phyloP scores from a whole-genome alignment of 2,113 vertebrate genomes.

The Erythrocercus mccallii region DNA sequence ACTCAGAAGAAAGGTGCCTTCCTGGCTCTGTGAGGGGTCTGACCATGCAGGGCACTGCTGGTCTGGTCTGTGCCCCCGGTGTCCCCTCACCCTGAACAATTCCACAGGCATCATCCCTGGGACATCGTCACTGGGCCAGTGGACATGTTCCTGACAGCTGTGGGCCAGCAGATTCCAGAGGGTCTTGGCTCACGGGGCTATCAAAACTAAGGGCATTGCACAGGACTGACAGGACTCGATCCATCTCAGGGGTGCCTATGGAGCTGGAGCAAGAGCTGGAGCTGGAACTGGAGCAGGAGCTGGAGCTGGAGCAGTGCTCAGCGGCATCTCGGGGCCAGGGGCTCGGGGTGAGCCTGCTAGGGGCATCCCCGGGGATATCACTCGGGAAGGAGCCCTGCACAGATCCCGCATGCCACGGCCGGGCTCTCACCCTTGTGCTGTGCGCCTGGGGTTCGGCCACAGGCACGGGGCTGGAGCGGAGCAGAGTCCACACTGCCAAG shows the following conservation, averaged over 20 bases:
- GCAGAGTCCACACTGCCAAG: background rate
- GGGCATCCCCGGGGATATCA: no score
- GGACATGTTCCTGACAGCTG: background rate
- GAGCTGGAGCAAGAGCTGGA: background rate
- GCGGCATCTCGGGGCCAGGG: rapidly evolving
- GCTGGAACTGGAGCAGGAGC: background rate
- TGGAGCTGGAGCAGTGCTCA: rapidly evolving
- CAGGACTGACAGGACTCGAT: rapidly evolving
- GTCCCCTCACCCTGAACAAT: background rate
- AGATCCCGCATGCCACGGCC: rapidly evolving
- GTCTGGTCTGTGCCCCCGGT: rapidly evolving
- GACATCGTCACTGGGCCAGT: rapidly evolving
- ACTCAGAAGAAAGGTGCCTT: background rate
- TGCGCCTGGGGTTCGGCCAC: rapidly evolving
- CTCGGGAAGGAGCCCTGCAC: background rate
- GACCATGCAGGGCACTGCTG: background rate
- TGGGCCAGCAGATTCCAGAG: background rate
- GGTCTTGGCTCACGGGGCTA: rapidly evolving
- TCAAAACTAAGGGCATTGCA: background rate
- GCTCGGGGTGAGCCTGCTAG: background rate
- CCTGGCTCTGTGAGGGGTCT: background rate
- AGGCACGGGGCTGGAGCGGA: background rate
- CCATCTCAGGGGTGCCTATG: background rate
- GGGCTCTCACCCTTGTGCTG: rapidly evolving
- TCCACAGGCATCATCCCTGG: rapidly evolving